These are phyloP conservation scores for Calameuta filiformis DNA, from an alignment of 2,888 invertebrate genomes.

Conservation along the genomic window DNA sequence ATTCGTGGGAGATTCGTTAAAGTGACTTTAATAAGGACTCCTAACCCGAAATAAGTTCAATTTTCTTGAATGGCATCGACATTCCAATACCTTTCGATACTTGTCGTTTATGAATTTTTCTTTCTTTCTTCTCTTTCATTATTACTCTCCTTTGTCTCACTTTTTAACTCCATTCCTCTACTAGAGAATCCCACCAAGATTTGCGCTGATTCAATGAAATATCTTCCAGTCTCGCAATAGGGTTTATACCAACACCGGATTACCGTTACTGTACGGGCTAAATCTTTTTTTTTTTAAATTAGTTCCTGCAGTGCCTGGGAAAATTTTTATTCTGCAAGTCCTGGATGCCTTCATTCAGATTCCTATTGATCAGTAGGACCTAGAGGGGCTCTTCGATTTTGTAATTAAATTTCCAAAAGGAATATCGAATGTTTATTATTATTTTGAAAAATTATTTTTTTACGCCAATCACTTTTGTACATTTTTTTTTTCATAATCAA, in stretches of 20 bases:
- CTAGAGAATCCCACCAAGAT: neutral
- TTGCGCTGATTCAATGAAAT: neutral
- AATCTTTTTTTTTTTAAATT: neutral
- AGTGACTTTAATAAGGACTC: neutral
- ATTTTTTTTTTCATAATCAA: neutral
- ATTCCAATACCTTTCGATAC: neutral
- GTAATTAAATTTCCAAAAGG: neutral
- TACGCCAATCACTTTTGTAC: neutral
- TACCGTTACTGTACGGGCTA: neutral
- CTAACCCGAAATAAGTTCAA: neutral
- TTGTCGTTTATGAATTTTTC: neutral
- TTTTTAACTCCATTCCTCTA: neutral
- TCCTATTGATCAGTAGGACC: too few relatives aligned
- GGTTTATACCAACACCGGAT: neutral
- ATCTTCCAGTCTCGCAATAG: neutral
- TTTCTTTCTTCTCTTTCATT: neutral
- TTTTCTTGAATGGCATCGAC: neutral
- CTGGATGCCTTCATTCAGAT: too few relatives aligned
- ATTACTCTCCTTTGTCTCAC: neutral
- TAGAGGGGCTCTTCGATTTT: neutral
- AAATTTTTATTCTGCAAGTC: neutral
- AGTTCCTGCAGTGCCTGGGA: neutral
- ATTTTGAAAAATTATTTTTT: neutral
- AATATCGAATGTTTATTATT: neutral
- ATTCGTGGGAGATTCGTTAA: neutral